Evolutionary conservation across 2,113 vertebrate species (phyloP), one percentile per base, ranked within the genome.

Genomic region (Rhynchopsitta pachyrhyncha): DNA sequence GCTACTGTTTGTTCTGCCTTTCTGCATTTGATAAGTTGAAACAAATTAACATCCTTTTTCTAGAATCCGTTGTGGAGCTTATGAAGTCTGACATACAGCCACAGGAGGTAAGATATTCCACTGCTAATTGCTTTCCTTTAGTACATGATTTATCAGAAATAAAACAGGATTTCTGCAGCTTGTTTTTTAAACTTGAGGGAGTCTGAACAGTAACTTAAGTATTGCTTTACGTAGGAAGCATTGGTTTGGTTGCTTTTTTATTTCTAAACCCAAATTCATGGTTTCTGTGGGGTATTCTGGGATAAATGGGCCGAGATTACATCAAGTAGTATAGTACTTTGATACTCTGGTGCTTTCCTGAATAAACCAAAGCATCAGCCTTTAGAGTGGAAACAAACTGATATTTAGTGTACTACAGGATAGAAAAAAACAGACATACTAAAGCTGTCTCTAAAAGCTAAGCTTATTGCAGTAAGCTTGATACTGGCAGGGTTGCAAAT

Each of bases 31-130:
- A 84, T 94, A 39, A 73, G 35, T 86, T 95, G 63, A 96, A 97
- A 94, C 73, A 83, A 93, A 92, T 78, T 86, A 92, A 82, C 71
- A 24, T 96, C 44, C 78, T 96, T 97, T 97, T 75, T 63, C 88
- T 97, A 98, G 99, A 97, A 76, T 86, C 93, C 86, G 82, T 98
- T 60, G 94, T 97, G 88, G 97, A 98, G 37, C 97, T 98, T 82
- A 82, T 97, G 84, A 98, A 98, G 94, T 97, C 96, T 70, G 98
- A 99, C 85, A 96, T 98, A 97, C 97, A 99, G 47, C 97, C 98
- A 59, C 98, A 98, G 93, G 98, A 99, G 99, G 99, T 99, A 98
- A 98, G 97, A 89, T 55, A 44, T 35, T 85, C 13, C 20, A 35
- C 68, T 90, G 37, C 67, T 87, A 94, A 82, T 68, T 92, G 50